Evolutionary conservation across 1,140 invertebrate genomes (phyloP).

Genomic region (Zaprionus camerounensis): DNA sequence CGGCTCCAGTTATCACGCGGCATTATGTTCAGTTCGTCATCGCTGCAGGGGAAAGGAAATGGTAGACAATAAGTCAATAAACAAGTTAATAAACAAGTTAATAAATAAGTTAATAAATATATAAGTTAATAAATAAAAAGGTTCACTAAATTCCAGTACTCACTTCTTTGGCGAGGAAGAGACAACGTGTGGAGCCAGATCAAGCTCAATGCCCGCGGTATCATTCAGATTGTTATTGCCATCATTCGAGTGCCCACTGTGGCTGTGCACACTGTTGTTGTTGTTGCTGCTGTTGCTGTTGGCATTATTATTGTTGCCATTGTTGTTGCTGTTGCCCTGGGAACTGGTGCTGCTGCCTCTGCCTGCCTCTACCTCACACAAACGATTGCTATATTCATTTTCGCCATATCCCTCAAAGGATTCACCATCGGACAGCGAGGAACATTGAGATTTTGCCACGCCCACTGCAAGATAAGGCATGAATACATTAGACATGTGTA

Average conservation of each 20-base stretch:
- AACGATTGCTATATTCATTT: slow-evolving; percentile 77
- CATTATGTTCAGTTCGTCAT: slow-evolving; percentile 85
- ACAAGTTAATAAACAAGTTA: slow-evolving; percentile 16
- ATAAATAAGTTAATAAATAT: no score
- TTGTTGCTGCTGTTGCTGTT: slow-evolving; percentile 15
- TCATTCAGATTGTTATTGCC: slow-evolving; percentile 76
- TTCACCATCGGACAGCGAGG: slow-evolving; percentile 87
- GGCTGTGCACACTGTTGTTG: slow-evolving; percentile 39
- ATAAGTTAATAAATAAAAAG: background rate
- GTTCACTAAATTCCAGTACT: slow-evolving; percentile 24
- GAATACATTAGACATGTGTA: background rate
- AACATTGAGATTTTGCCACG: slow-evolving; percentile 86
- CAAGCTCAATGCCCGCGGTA: slow-evolving; percentile 76
- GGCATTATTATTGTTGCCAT: slow-evolving; percentile 25
- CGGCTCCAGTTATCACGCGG: slow-evolving; percentile 91
- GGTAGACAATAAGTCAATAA: slow-evolving; percentile 44
- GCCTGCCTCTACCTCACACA: slow-evolving; percentile 1
- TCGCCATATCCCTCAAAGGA: slow-evolving; percentile 89
- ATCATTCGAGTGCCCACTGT: slow-evolving; percentile 28
- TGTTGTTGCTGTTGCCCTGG: slow-evolving; percentile 18
- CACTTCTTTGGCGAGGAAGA: slow-evolving; percentile 74
- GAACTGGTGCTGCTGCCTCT: background rate
- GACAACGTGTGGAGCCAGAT: slow-evolving; percentile 76
- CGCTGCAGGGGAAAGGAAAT: slow-evolving; percentile 60
- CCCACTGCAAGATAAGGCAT: slow-evolving; percentile 46